Evolutionary conservation across 1,140 invertebrate genomes (phyloP).

Genomic region (Mizuhopecten yessoensis): DNA sequence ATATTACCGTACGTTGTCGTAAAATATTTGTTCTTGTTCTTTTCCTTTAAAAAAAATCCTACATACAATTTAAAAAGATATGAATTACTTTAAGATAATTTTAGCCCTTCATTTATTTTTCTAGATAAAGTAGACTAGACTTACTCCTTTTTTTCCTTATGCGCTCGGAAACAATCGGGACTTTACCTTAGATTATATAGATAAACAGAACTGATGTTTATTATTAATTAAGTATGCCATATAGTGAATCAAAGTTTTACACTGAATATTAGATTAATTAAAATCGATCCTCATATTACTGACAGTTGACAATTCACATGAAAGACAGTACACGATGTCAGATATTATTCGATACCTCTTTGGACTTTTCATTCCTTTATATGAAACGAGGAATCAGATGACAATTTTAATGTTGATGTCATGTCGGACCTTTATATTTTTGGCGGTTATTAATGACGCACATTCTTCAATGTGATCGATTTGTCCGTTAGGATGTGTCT

Average conservation of each 20-base stretch:
- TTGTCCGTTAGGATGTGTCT: neutral
- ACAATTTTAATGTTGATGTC: neutral
- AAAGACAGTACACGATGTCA: no score
- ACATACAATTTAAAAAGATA: no score
- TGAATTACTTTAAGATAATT: no score
- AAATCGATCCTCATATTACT: no score
- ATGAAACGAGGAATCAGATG: neutral
- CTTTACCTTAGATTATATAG: neutral
- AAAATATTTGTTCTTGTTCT: neutral
- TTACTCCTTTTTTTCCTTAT: no score
- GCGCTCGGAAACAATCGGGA: neutral
- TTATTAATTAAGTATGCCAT: no score
- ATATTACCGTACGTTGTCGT: neutral
- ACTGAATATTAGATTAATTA: no score
- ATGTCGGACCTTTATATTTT: neutral
- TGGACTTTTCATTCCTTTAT: neutral
- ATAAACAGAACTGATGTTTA: no score
- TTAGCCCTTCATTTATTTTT: no score
- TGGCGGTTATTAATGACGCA: neutral
- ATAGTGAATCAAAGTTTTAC: no score
- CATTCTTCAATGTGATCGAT: neutral
- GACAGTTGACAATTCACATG: no score
- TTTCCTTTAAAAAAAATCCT: slow-evolving; percentile 35
- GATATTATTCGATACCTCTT: neutral
- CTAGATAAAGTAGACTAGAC: no score